Evolutionary conservation across 2,797 vertebrate genomes (phyloP).

Genomic region (Spheniscus humboldti): DNA sequence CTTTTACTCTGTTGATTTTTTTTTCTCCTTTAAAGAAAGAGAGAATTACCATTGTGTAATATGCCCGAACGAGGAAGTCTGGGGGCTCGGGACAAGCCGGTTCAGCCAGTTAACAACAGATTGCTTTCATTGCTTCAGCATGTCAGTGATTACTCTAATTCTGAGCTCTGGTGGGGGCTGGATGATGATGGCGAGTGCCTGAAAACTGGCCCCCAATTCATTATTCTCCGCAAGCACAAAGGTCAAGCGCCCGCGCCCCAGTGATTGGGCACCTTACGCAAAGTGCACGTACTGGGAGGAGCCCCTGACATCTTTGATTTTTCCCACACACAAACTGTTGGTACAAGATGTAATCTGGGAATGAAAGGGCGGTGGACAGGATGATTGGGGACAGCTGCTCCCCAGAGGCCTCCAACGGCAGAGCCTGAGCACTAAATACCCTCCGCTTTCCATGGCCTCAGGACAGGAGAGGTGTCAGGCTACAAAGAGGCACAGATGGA

Average conservation of each 20-base stretch:
- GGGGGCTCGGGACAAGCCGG: neutral
- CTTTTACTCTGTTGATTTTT: neutral
- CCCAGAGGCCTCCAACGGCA: neutral
- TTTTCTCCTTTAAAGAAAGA: neutral
- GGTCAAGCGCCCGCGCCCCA: constrained; percentile 24
- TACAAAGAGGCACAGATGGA: constrained; percentile 47
- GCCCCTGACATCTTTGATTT: constrained; percentile 66
- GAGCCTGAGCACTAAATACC: neutral
- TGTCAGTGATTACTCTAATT: constrained; percentile 14
- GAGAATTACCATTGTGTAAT: neutral
- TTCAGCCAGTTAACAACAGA: constrained; percentile 1
- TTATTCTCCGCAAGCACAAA: constrained; percentile 47
- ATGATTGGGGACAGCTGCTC: constrained; percentile 53
- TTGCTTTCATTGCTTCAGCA: constrained; percentile 14
- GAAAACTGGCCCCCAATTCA: constrained; percentile 56
- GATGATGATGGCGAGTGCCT: constrained; percentile 21
- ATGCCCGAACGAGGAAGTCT: neutral
- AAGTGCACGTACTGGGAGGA: constrained; percentile 45
- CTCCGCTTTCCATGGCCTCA: neutral
- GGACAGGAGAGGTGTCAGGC: constrained; percentile 52
- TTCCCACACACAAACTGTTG: constrained; percentile 64
- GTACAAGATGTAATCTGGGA: constrained; percentile 57
- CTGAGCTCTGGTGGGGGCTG: constrained; percentile 30
- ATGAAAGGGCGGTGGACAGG: neutral
- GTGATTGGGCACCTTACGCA: constrained; percentile 63